Conservation (phyloP, 2,113 vertebrate species). For the Paracanthobrama guichenoti region DNA sequence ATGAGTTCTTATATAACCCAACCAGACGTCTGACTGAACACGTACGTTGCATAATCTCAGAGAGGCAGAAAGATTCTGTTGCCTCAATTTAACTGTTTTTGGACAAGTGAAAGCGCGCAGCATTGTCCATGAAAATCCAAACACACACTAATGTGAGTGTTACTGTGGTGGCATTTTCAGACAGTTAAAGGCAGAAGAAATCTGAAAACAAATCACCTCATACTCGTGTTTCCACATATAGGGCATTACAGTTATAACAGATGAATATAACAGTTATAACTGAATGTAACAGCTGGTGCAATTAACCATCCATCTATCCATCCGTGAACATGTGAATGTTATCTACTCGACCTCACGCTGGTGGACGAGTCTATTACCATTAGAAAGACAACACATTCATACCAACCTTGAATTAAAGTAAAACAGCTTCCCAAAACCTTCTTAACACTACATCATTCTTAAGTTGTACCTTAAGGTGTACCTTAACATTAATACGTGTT, state of each 20-base stretch:
- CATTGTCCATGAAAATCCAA: neutral
- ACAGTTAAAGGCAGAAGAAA: neutral
- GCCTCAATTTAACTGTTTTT: conserved; percentile 4
- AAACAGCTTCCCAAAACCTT: too few species aligned
- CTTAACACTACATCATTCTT: too few species aligned
- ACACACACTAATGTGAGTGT: neutral
- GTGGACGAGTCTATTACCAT: neutral
- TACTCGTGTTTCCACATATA: neutral
- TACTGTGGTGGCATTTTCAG: neutral
- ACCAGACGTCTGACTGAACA: conserved; percentile 30
- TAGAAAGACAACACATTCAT: neutral
- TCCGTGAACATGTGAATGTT: neutral
- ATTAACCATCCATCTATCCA: neutral
- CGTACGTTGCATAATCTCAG: conserved; percentile 14
- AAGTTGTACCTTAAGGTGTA: too few species aligned
- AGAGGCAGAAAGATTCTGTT: conserved; percentile 2
- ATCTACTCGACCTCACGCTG: neutral
- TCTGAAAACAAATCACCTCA: neutral
- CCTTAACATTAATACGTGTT: too few species aligned
- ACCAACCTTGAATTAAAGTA: neutral
- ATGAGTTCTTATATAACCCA: conserved; percentile 20
- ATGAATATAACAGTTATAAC: neutral
- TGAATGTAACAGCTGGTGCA: neutral
- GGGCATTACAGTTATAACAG: neutral
- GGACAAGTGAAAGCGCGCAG: neutral